Evolutionary conservation across 2,888 invertebrate species (phyloP).

Genomic region (Uloborus plumipes): DNA sequence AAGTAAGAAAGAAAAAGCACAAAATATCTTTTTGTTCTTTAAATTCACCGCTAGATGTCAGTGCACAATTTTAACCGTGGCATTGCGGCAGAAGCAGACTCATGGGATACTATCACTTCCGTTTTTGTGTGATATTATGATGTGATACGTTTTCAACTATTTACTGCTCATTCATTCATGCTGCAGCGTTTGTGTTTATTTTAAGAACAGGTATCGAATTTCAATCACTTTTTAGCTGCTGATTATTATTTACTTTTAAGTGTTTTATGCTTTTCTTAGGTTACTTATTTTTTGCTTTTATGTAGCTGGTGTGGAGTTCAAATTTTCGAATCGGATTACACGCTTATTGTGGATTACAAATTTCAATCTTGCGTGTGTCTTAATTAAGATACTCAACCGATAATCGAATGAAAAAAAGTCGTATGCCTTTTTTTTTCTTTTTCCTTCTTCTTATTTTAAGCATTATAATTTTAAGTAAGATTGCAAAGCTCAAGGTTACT

Average conservation of each 20-base stretch:
- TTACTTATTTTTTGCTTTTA: too few species aligned
- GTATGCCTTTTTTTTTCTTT: background rate
- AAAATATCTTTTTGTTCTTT: constrained; percentile 24
- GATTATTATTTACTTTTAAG: too few species aligned
- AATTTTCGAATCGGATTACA: too few species aligned
- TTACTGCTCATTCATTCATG: constrained; percentile 19
- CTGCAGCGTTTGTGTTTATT: background rate
- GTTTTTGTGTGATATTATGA: constrained; percentile 55
- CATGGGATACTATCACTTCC: constrained; percentile 59
- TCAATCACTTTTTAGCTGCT: too few species aligned
- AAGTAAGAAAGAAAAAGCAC: background rate
- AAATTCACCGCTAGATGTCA: constrained; percentile 49
- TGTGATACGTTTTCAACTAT: constrained; percentile 58
- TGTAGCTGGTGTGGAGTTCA: too few species aligned
- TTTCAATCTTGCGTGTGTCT: too few species aligned
- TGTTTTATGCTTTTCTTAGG: too few species aligned
- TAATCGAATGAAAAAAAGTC: too few species aligned
- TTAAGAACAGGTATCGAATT: too few species aligned
- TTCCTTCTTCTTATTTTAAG: background rate
- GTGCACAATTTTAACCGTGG: constrained; percentile 56
- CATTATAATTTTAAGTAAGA: background rate
- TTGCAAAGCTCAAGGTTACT: constrained; percentile 56
- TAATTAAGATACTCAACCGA: too few species aligned
- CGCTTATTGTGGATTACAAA: too few species aligned
- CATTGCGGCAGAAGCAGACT: constrained; percentile 62